Evolutionary conservation across 2,113 vertebrate species (phyloP), one percentile per base, ranked within the genome.

Genomic region (Coptodon bakossiorum): DNA sequence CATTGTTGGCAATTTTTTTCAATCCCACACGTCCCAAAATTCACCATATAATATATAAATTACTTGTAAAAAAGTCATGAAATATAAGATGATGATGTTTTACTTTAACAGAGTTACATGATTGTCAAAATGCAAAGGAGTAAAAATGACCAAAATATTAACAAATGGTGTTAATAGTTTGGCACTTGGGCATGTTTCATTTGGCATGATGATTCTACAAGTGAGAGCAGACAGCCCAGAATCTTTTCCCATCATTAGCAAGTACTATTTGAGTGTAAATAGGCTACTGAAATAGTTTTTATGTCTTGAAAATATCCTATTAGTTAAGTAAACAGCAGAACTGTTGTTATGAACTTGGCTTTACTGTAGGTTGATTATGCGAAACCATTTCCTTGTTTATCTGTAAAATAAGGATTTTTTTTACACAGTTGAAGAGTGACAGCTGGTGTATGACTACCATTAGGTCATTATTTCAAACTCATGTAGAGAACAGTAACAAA

Each of bases 371-470:
- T 71, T 71, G 38, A 2, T 71, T 43, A 43, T 71, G 38, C 22
- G 38, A 71, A 43, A 27, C 38, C n/a, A 24, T 2, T 43, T 45
- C 13, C 66, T 27, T 43, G 40, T 45, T 71, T 71, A 16, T 43
- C 38, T 43, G 66, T 71, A 71, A 71, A 71, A 43, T 45, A 43
- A 63, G 7, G 2, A 36, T 63, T 63, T 61, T 34, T 57, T 63
- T 36, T 43, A 14, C 12, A 43, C 38, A 43, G 22, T 16, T 73
- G 66, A 24, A 22, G 19, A 68, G 40, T 8, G 34, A 68, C 36
- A 71, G 68, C 68, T 27, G 68, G 40, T 73, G 68, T 45, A 73
- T 71, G 12, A 71, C 66, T 71, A 22, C 38, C 66, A 40, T 9
- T 24, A 24, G 66, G 12, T 71, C 36, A 40, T 45, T 73, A 48